Percentiles rank a stretch among this genome's conserved stretches.
Conservation (phyloP, 2,797 vertebrate species). For the Neopelma chrysocephalum region DNA sequence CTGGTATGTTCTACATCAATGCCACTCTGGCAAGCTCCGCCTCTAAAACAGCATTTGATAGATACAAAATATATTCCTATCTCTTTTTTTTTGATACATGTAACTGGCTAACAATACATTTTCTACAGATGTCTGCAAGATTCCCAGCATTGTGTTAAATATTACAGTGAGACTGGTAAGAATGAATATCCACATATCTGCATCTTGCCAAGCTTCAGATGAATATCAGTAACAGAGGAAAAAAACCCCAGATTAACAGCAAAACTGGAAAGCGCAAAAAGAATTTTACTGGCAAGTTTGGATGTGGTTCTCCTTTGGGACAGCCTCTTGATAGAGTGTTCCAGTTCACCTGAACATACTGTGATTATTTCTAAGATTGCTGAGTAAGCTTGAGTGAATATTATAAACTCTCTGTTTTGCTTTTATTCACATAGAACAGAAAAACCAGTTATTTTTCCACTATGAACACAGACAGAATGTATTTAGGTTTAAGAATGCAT, state of each 20-base stretch:
- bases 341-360: not conserved
- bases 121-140: not conserved
- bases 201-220: not conserved
- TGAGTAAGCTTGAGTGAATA: not conserved
- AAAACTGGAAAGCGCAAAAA: not conserved
- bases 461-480: not conserved
- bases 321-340: not conserved
- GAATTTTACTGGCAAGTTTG: not conserved
- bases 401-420: not conserved
- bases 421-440: not conserved
- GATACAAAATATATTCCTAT: not conserved
- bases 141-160: not conserved
- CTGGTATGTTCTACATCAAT: accelerated
- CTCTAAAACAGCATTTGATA: not conserved
- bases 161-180: not conserved
- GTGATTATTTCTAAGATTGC: not conserved
- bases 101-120: not conserved
- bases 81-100: not conserved
- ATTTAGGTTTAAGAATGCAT: not conserved
- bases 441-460: not conserved
- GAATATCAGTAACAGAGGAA: not conserved
- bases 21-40: not conserved
- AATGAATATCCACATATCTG: not conserved
- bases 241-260: not conserved
- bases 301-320: not conserved